These are phyloP conservation scores for Ceuthmochares aereus DNA, from an alignment of 2,113 vertebrate species.

Conservation along the genomic window DNA sequence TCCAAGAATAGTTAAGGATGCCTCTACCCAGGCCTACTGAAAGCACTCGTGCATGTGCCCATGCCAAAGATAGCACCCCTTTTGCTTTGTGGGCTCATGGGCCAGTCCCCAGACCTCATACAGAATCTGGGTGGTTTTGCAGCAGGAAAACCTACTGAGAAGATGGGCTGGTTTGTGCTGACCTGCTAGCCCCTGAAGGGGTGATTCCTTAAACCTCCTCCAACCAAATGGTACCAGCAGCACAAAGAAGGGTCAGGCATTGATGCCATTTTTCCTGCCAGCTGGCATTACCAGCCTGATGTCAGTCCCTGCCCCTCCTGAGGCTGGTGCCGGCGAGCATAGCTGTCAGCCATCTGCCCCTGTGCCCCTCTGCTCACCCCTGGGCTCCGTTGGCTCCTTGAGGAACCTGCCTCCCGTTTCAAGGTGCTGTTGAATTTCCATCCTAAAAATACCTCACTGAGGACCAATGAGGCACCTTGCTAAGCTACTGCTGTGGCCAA, in stretches of 20 bases:
- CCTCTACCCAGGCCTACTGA: background rate
- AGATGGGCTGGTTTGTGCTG: background rate
- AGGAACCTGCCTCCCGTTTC: background rate
- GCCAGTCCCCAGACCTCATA: rapidly evolving
- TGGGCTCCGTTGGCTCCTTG: rapidly evolving
- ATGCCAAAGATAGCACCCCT: rapidly evolving
- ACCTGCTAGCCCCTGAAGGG: background rate
- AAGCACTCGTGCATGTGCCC: rapidly evolving
- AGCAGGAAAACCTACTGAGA: background rate
- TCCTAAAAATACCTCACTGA: background rate
- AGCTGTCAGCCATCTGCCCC: background rate
- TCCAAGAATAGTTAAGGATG: too few species aligned
- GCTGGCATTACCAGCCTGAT: rapidly evolving
- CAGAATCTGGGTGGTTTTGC: background rate
- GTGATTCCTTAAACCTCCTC: background rate
- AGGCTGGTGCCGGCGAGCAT: background rate
- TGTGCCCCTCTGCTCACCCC: rapidly evolving
- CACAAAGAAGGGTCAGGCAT: too few species aligned
- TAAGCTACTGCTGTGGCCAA: background rate
- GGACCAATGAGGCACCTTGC: background rate
- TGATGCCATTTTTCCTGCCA: background rate
- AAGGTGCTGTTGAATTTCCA: background rate
- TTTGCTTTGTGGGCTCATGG: rapidly evolving
- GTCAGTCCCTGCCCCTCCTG: background rate
- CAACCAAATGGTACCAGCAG: rapidly evolving